A percentile compares a stretch with the other conserved stretches of the same genome.
These are phyloP conservation scores for Ellobium chinense DNA, from an alignment of 2,888 invertebrate genomes.

Conservation along the genomic window DNA sequence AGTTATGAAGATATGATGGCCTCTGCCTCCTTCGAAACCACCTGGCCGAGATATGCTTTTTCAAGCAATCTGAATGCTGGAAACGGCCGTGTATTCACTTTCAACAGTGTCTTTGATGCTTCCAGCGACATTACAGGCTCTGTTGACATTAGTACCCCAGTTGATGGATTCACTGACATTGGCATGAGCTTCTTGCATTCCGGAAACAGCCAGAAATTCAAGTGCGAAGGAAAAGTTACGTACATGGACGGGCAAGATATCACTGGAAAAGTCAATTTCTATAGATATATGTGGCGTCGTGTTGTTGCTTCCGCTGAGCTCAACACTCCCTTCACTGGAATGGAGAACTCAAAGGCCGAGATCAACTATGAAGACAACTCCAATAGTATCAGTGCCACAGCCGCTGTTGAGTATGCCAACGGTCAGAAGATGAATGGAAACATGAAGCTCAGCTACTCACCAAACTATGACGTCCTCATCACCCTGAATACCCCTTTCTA, in stretches of 20 bases:
- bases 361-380: slow-evolving; percentile 40
- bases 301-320: slow-evolving; percentile 42
- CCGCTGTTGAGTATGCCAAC: slow-evolving; percentile 36
- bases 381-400: slow-evolving; percentile 40
- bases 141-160: slow-evolving; percentile 37
- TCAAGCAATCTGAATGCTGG: slow-evolving; percentile 19
- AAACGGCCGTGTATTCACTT: neutral
- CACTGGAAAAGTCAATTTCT: slow-evolving; percentile 41
- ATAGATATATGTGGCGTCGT: slow-evolving; percentile 38
- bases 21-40: slow-evolving; percentile 9
- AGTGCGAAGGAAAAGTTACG: slow-evolving; percentile 36
- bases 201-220: slow-evolving; percentile 38
- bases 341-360: slow-evolving; percentile 38
- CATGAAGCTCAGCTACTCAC: slow-evolving; percentile 22
- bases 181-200: slow-evolving; percentile 45
- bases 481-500: slow-evolving; percentile 56
- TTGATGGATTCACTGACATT: slow-evolving; percentile 30
- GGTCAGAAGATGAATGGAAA: slow-evolving; percentile 29
- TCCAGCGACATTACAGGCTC: slow-evolving; percentile 25
- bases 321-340: slow-evolving; percentile 39
- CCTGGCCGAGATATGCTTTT: slow-evolving; percentile 10
- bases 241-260: slow-evolving; percentile 44
- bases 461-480: slow-evolving; percentile 44
- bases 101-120: slow-evolving; percentile 7
- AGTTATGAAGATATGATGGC: slow-evolving; percentile 33